phyloP scores from a whole-genome alignment of 2,888 invertebrate species.

The Liposcelis brunnea region DNA sequence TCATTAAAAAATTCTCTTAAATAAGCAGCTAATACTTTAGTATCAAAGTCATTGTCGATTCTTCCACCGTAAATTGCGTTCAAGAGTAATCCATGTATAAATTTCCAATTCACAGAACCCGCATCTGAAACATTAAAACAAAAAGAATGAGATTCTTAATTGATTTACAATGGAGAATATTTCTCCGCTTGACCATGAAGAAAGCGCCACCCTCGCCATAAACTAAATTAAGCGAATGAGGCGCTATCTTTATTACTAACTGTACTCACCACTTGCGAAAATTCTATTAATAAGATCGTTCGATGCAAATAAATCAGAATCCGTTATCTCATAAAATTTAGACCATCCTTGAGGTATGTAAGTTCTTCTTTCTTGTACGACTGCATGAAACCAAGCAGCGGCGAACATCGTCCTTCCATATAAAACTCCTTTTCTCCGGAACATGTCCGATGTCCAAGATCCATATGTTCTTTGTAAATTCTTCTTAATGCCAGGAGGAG shows the following conservation, averaged over 20 bases:
- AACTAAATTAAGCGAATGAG: too few species aligned
- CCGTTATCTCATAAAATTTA: conserved; percentile 74
- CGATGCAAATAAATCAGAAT: conserved; percentile 60
- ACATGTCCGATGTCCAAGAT: conserved; percentile 39
- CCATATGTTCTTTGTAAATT: conserved; percentile 60
- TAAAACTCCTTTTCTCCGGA: conserved; percentile 21
- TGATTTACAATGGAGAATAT: background rate
- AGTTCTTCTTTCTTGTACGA: conserved; percentile 77
- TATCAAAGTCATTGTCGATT: conserved; percentile 62
- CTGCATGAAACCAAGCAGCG: conserved; percentile 73
- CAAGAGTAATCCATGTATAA: conserved; percentile 57
- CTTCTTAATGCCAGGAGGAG: conserved; percentile 71
- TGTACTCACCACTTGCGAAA: background rate
- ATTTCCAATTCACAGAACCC: conserved; percentile 43
- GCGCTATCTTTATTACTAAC: too few species aligned
- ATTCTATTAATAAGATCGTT: conserved; percentile 35
- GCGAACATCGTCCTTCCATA: conserved; percentile 43
- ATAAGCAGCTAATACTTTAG: conserved; percentile 46
- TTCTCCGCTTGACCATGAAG: too few species aligned
- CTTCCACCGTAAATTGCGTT: conserved; percentile 74
- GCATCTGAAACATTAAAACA: conserved; percentile 9
- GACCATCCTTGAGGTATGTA: conserved; percentile 90
- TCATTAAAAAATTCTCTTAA: conserved; percentile 41
- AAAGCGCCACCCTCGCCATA: too few species aligned
- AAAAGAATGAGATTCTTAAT: conserved; percentile 4